Conservation (phyloP, 2,797 vertebrate genomes). For the Jordanella pulchra region DNA sequence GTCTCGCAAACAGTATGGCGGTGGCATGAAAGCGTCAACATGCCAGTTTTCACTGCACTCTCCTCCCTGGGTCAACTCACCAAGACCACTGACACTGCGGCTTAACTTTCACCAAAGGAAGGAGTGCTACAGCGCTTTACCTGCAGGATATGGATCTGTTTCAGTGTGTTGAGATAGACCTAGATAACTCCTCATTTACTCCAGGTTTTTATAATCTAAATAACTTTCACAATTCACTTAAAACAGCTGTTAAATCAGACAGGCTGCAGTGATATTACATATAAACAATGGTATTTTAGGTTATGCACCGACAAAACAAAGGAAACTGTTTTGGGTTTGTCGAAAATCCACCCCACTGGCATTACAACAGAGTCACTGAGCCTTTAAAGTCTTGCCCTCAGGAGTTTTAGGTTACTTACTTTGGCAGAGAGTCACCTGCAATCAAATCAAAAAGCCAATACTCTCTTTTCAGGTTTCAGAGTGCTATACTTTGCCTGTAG, state of each 20-base stretch:
- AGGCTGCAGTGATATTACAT: slow-evolving; percentile 49
- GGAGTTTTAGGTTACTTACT: slow-evolving; percentile 42
- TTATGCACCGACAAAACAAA: slow-evolving; percentile 53
- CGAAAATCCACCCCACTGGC: slow-evolving; percentile 44
- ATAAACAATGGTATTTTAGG: slow-evolving; percentile 54
- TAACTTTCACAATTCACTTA: slow-evolving; percentile 51
- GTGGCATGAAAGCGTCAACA: slow-evolving; percentile 72
- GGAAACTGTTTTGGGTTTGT: slow-evolving; percentile 54
- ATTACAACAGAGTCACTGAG: slow-evolving; percentile 37
- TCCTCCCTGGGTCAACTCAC: slow-evolving; percentile 52
- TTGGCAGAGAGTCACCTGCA: slow-evolving; percentile 60
- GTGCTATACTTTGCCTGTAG: slow-evolving; percentile 24
- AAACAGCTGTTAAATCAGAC: slow-evolving; percentile 58
- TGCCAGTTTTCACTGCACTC: slow-evolving; percentile 71
- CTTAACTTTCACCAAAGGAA: slow-evolving; percentile 53
- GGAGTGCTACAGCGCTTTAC: slow-evolving; percentile 35
- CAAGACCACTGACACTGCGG: slow-evolving; percentile 56
- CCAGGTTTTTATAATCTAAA: slow-evolving; percentile 47
- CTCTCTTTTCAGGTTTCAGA: slow-evolving; percentile 39
- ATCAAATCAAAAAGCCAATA: slow-evolving; percentile 54
- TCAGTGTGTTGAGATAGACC: neutral
- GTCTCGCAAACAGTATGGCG: slow-evolving; percentile 71
- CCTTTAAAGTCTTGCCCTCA: slow-evolving; percentile 37
- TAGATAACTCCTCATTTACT: slow-evolving; percentile 49
- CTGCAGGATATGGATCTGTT: slow-evolving; percentile 43